Percentiles rank a stretch among this genome's conserved stretches.
These are phyloP conservation scores for Euproctis similis DNA, from an alignment of 2,888 invertebrate genomes.

Conservation along the genomic window DNA sequence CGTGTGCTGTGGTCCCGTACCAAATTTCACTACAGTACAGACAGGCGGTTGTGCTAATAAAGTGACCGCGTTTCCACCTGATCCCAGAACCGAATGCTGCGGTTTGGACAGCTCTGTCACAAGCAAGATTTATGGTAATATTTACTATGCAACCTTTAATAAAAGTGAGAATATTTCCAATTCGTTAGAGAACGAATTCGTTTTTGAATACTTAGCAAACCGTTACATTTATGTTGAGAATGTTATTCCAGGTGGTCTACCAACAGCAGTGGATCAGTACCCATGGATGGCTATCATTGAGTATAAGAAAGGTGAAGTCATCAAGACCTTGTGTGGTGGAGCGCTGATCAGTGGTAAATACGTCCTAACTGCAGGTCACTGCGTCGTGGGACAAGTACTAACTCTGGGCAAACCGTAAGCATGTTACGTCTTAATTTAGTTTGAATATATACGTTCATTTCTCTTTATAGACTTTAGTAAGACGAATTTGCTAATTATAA, in stretches of 20 bases:
- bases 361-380: slow-evolving; percentile 75
- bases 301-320: slow-evolving; percentile 34
- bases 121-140: slow-evolving; percentile 45
- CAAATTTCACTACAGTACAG: slow-evolving; percentile 1
- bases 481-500: too few species aligned
- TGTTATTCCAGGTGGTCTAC: slow-evolving; percentile 34
- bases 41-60: slow-evolving; percentile 13
- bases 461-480: too few species aligned
- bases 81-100: slow-evolving; percentile 41
- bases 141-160: too few species aligned
- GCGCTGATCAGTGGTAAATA: slow-evolving; percentile 69
- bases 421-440: slow-evolving; percentile 1
- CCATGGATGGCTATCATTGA: slow-evolving; percentile 75
- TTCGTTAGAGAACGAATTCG: too few species aligned
- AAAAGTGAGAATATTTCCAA: too few species aligned
- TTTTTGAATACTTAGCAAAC: too few species aligned
- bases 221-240: too few species aligned
- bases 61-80: slow-evolving; percentile 32
- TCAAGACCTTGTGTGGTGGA: slow-evolving; percentile 48
- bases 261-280: slow-evolving; percentile 66
- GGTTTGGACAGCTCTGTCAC: slow-evolving; percentile 34
- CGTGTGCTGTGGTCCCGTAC: slow-evolving; percentile 41
- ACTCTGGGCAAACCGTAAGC: slow-evolving; percentile 61
- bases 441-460: too few species aligned
- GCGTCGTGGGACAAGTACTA: slow-evolving; percentile 51